These are phyloP conservation scores for Luehdorfia chinensis DNA, from an alignment of 1,140 invertebrate species.

Conservation along the genomic window DNA sequence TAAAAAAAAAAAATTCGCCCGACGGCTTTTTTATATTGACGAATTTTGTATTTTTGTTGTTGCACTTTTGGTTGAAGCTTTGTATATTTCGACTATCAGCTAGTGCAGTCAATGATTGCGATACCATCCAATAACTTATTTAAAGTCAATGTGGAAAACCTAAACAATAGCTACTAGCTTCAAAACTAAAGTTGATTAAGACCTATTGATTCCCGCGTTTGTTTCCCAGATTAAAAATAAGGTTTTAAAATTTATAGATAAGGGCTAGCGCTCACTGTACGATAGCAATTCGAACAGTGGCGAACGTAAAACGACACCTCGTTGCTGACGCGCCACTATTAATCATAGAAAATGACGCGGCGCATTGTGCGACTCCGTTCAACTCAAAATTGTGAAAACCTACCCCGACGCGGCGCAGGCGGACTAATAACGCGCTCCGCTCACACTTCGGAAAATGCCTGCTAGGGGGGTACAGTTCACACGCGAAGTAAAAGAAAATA, in stretches of 20 bases:
- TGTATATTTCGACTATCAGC: no score
- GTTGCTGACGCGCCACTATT: constrained; percentile 58
- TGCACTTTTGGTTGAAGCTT: no score
- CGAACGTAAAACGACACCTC: constrained; percentile 15
- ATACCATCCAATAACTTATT: no score
- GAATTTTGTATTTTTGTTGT: no score
- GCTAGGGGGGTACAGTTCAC: constrained; percentile 53
- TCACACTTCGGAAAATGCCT: constrained; percentile 67
- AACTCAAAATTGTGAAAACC: constrained; percentile 75
- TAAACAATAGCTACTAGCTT: no score
- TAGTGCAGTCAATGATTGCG: no score
- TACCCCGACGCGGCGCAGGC: constrained; percentile 51
- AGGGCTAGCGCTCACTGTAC: background rate
- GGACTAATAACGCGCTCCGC: constrained; percentile 65
- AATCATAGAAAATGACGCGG: constrained; percentile 72
- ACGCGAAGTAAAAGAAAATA: constrained; percentile 14
- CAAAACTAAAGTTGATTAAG: no score
- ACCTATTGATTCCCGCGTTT: no score
- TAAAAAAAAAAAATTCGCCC: no score
- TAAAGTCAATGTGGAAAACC: no score
- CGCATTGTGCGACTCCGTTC: constrained; percentile 57
- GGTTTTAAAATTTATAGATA: background rate
- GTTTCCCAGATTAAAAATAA: constrained; percentile 9
- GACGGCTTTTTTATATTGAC: no score
- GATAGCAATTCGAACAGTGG: background rate